Base-by-base conservation (phyloP, 2,888 invertebrate species). In the Megastigmus dorsalis region DNA sequence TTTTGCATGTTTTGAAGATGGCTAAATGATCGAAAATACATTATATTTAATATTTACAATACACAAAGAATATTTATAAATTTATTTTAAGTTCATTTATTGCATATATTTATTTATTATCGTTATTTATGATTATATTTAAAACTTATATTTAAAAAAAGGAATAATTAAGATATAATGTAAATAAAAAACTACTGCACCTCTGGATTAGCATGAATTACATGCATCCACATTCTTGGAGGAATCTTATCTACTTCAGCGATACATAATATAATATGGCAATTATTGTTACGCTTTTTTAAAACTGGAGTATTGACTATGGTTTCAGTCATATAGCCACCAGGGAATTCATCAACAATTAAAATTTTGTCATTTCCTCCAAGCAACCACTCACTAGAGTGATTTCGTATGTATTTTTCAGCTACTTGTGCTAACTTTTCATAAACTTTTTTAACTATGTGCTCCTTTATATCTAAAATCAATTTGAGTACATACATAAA, bases 261-360 rank as follows among this genome's bases (percentile, higher is more conserved):
- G 5, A 93, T 88, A 88, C 93, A 93, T 20, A 93, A 85, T 81
- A 93, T 91, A 70, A 91, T 89, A 71, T 91, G 91, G 41, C 68
- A 74, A 66, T 91, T 90, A 78, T 89, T 89, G 74, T 87, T 88
- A 73, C 91, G 90, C 73, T 91, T 91, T 0, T 90, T 88, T 30
- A 84, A 82, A 66, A 84, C 85, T 52, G 83, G 84, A 18, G 86
- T 89, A 9, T 91, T 91, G 67, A 90, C 90, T 0, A 89, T 89
- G 5, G 89, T 90, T 41, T 90, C 89, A 54, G 90, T 87, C 87
- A 91, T 92, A 66, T 90, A 88, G 54, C 92, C 92, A 81, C 91
- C 90, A 0, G 93, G 93, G 84, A 91, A 93, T 83, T 92, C 89
- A 79, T 93, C 93, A 0, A 92, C 90, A 10, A 93, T 86, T n/a